phyloP scores from a whole-genome alignment of 2,113 vertebrate genomes.

The Actenoides hombroni region DNA sequence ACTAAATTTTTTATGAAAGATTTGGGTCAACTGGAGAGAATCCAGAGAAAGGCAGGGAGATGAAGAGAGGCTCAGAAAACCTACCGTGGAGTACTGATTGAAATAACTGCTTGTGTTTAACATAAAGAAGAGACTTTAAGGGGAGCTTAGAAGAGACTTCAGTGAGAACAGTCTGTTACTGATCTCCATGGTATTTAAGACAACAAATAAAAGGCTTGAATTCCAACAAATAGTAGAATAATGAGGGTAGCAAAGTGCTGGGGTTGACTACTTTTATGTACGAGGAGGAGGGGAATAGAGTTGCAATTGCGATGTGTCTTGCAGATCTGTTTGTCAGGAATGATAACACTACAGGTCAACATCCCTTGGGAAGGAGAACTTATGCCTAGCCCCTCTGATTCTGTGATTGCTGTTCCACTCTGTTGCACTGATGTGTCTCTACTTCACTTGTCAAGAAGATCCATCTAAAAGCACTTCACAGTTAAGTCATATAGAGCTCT shows the following conservation, averaged over 20 bases:
- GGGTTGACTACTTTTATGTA: neutral
- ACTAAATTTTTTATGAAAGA: conserved; percentile 5
- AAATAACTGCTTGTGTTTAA: neutral
- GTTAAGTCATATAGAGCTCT: neutral
- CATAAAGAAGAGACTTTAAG: neutral
- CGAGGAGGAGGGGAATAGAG: neutral
- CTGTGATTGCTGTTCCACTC: neutral
- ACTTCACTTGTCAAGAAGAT: neutral
- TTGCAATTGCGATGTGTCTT: neutral
- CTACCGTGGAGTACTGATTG: neutral
- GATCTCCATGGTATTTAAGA: neutral
- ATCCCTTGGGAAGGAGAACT: neutral
- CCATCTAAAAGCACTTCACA: neutral
- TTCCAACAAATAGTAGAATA: neutral
- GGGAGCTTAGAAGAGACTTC: neutral
- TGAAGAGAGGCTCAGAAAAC: neutral
- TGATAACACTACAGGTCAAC: neutral
- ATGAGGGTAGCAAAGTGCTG: neutral
- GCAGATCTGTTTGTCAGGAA: neutral
- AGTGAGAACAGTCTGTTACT: neutral
- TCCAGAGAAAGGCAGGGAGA: neutral
- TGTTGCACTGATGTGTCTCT: neutral
- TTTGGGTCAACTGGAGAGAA: conserved; percentile 10
- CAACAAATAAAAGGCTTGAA: neutral
- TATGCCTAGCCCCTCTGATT: neutral